phyloP scores from a whole-genome alignment of 23 tunicate species.

The Styela clava region DNA sequence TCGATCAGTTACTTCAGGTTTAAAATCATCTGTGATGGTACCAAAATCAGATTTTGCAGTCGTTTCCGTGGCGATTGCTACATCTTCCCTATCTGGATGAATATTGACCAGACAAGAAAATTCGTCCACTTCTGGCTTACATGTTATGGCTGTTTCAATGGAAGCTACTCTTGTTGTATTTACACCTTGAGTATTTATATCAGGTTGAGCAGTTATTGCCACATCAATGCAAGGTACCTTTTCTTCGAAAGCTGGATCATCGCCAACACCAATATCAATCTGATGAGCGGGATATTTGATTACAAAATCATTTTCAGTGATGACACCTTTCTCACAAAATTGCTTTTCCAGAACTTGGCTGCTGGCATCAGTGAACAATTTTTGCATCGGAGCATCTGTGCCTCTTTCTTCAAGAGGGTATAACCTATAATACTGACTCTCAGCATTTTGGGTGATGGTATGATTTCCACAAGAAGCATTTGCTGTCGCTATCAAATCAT shows the following conservation, averaged over 20 bases:
- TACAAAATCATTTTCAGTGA: neutral
- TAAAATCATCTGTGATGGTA: neutral
- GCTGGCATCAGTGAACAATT: neutral
- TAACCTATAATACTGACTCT: neutral
- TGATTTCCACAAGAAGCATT: neutral
- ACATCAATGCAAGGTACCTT: neutral
- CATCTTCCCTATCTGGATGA: conserved; percentile 20
- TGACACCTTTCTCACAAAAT: neutral
- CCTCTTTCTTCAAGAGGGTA: neutral
- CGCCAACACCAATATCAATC: neutral
- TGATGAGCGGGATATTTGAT: neutral
- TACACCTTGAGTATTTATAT: neutral
- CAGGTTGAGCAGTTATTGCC: neutral
- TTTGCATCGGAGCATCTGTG: neutral
- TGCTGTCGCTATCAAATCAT: neutral
- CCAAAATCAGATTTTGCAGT: neutral
- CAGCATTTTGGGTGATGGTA: neutral
- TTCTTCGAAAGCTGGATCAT: neutral
- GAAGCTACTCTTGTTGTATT: neutral
- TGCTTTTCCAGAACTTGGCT: neutral
- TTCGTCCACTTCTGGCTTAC: neutral
- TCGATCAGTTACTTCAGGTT: neutral
- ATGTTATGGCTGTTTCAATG: neutral
- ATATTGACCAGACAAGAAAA: conserved; percentile 23
- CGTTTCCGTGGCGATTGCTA: conserved; percentile 16